Evolutionary conservation across 2,113 vertebrate genomes (phyloP), one percentile per base, ranked within the genome.

Genomic region (Lasiurus borealis): DNA sequence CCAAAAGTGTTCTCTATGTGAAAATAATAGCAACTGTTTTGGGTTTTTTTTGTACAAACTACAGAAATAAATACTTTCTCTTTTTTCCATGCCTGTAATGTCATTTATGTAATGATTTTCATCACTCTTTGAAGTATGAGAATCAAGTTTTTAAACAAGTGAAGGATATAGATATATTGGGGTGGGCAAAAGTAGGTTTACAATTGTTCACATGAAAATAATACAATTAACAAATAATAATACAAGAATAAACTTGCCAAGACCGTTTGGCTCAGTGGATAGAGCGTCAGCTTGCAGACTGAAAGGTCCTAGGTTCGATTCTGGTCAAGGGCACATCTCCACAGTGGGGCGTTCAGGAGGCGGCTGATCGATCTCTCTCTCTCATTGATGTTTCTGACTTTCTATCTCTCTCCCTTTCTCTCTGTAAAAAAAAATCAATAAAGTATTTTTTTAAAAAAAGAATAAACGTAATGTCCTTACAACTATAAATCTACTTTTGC

Each of bases 21-120:
- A 87, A 94, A 95, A 73, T 94, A 92, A 91, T 36, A 76, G 50
- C 64, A 86, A 92, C 25, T n/a, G 34, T 59, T 23, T 59, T 85
- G n/a, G 8, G 73, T 84, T 81, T 77, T n/a, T n/a, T 83, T 87
- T 84, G 25, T 77, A 48, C 27, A 46, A 91, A 90, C 48, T 87
- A 40, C 36, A 72, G 14, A 93, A 52, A 50, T 84, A 71, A 89
- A 72, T 64, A 16, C 4, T 8, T 88, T 52, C 25, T 64, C 6
- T 16, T 54, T 64, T 52, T 73, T 50, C 71, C 27, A 7, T 93
- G 40, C 84, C 76, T 87, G 27, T 64, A 71, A 14, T 78, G 29
- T 81, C 66, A 18, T 78, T 83, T 91, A 44, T 76, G 29, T 94
- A 71, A 77, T 72, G 80, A 81, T 85, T 92, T 92, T 89, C 12